Evolutionary conservation across 2,888 invertebrate genomes (phyloP).

Genomic region (Synergus itoensis): DNA sequence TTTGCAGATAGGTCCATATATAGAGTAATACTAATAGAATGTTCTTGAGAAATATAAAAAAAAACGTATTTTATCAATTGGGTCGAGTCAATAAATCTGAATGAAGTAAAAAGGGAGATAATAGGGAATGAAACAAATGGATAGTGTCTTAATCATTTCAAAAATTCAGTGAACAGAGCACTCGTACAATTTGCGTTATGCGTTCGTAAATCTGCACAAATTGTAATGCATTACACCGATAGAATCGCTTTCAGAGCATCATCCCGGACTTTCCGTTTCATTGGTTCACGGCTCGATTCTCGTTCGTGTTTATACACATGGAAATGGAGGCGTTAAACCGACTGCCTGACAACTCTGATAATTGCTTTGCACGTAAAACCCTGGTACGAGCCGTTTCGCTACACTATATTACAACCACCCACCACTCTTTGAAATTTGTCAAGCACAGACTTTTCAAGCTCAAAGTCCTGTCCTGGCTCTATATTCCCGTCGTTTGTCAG

Average conservation of each 20-base stretch:
- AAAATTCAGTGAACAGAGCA: slow-evolving; percentile 44
- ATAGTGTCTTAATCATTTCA: background rate
- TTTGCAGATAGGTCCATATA: background rate
- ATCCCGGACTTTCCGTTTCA: slow-evolving; percentile 59
- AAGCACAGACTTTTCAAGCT: slow-evolving; percentile 53
- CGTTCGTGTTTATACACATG: slow-evolving; percentile 69
- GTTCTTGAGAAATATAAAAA: background rate
- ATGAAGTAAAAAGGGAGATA: background rate
- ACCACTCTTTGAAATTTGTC: slow-evolving; percentile 60
- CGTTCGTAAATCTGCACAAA: slow-evolving; percentile 61
- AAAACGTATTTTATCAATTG: background rate
- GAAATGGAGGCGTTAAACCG: slow-evolving; percentile 73
- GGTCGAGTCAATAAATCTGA: background rate
- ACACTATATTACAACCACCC: slow-evolving; percentile 62
- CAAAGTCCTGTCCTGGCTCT: slow-evolving; percentile 25
- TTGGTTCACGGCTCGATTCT: slow-evolving; percentile 60
- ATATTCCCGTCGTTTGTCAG: background rate
- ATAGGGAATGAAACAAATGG: background rate
- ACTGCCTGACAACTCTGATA: slow-evolving; percentile 74
- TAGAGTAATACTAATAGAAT: background rate
- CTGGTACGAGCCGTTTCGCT: slow-evolving; percentile 70
- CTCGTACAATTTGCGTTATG: slow-evolving; percentile 37
- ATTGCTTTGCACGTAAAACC: slow-evolving; percentile 72
- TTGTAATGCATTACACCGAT: slow-evolving; percentile 61
- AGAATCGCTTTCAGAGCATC: slow-evolving; percentile 56